Evolutionary conservation across 2,797 vertebrate species (phyloP).

Genomic region (Staurois parvus): DNA sequence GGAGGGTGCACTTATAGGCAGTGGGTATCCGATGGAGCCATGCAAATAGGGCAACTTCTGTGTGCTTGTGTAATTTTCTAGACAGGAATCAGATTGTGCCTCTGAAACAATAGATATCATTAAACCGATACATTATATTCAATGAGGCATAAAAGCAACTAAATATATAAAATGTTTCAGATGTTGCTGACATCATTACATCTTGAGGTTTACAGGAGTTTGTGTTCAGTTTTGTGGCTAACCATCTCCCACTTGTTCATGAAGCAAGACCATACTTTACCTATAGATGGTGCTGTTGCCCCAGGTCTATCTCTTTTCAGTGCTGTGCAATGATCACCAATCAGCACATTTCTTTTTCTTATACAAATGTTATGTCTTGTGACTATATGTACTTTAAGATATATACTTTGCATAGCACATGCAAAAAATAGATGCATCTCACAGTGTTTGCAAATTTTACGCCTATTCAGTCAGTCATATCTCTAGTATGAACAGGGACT

Average conservation of each 20-base stretch:
- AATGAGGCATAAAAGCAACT: too few species aligned
- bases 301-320: background rate
- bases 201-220: too few species aligned
- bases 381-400: background rate
- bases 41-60: too few species aligned
- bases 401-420: background rate
- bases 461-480: background rate
- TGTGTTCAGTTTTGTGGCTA: background rate
- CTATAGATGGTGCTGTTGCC: conserved; percentile 36
- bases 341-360: background rate
- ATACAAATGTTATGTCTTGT: background rate
- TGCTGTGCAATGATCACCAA: background rate
- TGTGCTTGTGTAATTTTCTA: too few species aligned
- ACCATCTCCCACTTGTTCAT: background rate
- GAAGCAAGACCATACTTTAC: background rate
- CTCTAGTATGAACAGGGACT: background rate
- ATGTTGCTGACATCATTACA: too few species aligned
- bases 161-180: too few species aligned
- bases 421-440: background rate
- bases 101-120: too few species aligned
- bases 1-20: too few species aligned
- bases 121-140: too few species aligned
- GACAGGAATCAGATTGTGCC: too few species aligned
- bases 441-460: background rate
- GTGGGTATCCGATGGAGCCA: too few species aligned